Evolutionary conservation across 2,888 invertebrate genomes (phyloP), one percentile per base, ranked within the genome.

Genomic region (Drosophila formosana): DNA sequence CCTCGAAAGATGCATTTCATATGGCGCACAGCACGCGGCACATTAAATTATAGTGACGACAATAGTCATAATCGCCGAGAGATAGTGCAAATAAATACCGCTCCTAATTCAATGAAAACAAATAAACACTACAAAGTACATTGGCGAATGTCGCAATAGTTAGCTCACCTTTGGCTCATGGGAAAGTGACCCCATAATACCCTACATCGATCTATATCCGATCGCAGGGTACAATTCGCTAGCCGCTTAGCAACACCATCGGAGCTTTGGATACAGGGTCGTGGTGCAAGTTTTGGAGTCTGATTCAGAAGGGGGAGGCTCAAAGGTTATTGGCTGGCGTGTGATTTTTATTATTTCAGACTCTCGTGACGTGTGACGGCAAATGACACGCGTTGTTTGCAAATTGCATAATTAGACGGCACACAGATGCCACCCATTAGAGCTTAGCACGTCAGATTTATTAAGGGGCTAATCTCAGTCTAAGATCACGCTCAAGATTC

Each of bases 191-290:
- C n/a, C n/a, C 18, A 43, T 5, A 37, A 37, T 30, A 53, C 53
- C 23, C 41, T 30, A 11, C 30, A n/a, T 18, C 30, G 43, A 23
- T 43, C n/a, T 8, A 53, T 30, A 43, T 23, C 30, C 4, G 8
- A 3, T 43, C 5, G n/a, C 5, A 67, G 68, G 68, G 60, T 64
- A 67, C 61, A 26, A n/a, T 3, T 28, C 30, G 47, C 2, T n/a
- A 3, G 1, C 28, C 46, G 53, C 70, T 58, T 76, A 47, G 43
- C 62, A 74, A 74, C 72, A 18, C 13, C 39, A 18, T 7, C 39
- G 13, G 18, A 41, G 30, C 26, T 23, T 8, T 25, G 18, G 11
- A 3, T 18, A 13, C 34, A 43, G 39, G 2, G 7, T 8, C 23
- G 26, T 43, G 26, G 18, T 8, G 1, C 13, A 8, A 30, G 23